Base-by-base conservation (phyloP, 2,797 vertebrate genomes). In the Myotis pilosus region DNA sequence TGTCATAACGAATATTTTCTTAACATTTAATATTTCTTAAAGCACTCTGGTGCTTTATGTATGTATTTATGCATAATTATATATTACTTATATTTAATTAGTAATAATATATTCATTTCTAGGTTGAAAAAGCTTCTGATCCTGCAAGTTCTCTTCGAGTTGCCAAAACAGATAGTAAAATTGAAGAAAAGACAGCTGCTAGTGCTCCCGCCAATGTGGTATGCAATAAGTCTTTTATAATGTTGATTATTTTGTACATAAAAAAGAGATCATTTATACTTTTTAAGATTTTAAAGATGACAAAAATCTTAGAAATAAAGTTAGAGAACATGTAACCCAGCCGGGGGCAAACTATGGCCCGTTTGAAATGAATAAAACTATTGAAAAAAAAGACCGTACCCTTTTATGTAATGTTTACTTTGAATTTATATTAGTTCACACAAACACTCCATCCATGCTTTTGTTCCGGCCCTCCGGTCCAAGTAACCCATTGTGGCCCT, bases 81-180 rank as follows among this genome's bases (percentile, higher is more conserved):
- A 38, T 88, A 23, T 72, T 84, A 75, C 47, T 83, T 90, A 47
- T 1, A 47, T 88, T 25, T 92, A 66, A 68, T 93, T 82, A 74
- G 64, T 81, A 87, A 49, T 92, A 69, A 79, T 75, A 7, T 92
- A 57, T 86, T 94, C 85, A 64, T 74, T 38, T 92, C 28, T 97
- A 99, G 99, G 98, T 96, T 95, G 99, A 99, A 94, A 99, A 99
- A 97, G 55, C 98, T 5, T 96, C 98, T 47, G 99, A 99, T 97
- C 98, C 99, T 75, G 97, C 99, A 41, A 99, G 98, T 85, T 98
- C 99, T 96, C 97, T 99, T 97, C 98, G 99, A 98, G 98, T 98
- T 92, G 98, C 99, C 87, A 99, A 99, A 98, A 98, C 98, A 90
- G 99, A 99, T 17, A 98, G 98, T 97, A 99, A 99, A 98, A 98